Conservation (phyloP, 1,140 invertebrate species). For the Carposina sasakii region DNA sequence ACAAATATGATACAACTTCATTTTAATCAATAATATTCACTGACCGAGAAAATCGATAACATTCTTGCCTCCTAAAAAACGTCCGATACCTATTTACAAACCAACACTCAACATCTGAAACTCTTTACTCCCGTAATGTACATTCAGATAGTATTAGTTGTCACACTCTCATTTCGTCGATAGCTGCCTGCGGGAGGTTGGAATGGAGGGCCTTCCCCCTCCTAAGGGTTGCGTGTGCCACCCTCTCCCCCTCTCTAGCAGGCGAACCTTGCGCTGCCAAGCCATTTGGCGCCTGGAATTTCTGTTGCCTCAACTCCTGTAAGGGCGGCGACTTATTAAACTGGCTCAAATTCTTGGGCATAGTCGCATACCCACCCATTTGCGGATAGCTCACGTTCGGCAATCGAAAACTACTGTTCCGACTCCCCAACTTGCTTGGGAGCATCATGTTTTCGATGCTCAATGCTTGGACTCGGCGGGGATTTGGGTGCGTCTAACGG, state of each 20-base stretch:
- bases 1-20: constrained; percentile 29
- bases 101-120: constrained; percentile 22
- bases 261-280: constrained; percentile 46
- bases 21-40: constrained; percentile 56
- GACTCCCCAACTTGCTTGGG: constrained; percentile 61
- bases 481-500: constrained; percentile 63
- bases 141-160: constrained; percentile 59
- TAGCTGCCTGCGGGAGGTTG: constrained; percentile 80
- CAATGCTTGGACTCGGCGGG: constrained; percentile 59
- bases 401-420: constrained; percentile 59
- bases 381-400: constrained; percentile 59
- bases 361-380: constrained; percentile 61
- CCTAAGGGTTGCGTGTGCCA: constrained; percentile 61
- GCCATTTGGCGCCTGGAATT: constrained; percentile 59
- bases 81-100: constrained; percentile 47
- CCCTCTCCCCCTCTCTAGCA: constrained; percentile 35
- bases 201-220: constrained; percentile 50
- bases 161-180: constrained; percentile 90
- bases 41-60: constrained; percentile 48
- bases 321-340: constrained; percentile 62
- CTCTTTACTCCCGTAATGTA: constrained; percentile 35
- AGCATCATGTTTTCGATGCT: constrained; percentile 69
- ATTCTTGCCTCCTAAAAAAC: constrained; percentile 35
- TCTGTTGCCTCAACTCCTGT: constrained; percentile 60
- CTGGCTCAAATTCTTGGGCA: constrained; percentile 68